Base-by-base conservation (phyloP, 92 coral and sea anemone species). In the Epizoanthus rinbou region DNA sequence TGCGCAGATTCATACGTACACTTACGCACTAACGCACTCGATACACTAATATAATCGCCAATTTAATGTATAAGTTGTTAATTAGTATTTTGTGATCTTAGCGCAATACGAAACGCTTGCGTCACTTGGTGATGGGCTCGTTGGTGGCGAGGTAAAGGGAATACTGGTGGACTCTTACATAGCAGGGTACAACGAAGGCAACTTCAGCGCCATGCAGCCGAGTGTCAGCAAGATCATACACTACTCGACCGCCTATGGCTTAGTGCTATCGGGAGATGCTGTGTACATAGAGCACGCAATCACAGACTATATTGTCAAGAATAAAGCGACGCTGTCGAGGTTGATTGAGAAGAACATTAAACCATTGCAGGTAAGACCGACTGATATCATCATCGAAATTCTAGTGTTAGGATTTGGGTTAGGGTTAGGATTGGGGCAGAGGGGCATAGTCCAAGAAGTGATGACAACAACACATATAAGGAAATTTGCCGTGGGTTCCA, bases 71-170 rank as follows among this genome's bases (percentile, higher is more conserved):
- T 6, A 43, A 43, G 1, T 43, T 43, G 5, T 11, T 1, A 13
- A 65, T 8, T 15, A 25, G n/a, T 28, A 13, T 14, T 65, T 35
- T 28, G 31, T 28, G 31, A 17, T 28, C 23, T 9, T 28, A 65
- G 71, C 71, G 25, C 41, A 14, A 65, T 65, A 65, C 45, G 37
- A 65, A 65, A 65, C 71, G 71, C 71, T 65, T 65, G n/a, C 71
- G 5, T 39, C 22, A 15, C 45, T 65, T 6, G 8, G 71, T 16
- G 35, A 22, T 9, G 71, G 71, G 18, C 45, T 65, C 0, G 25
- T 65, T 33, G 71, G 17, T 11, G 71, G 71, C 21, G 21, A 65
- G 43, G 71, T 65, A 39, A 65, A 28, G 41, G 71, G 71, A 31
- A 65, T 65, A 4, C 35, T 65, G 71, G 71, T 65, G 2, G 71